These are phyloP conservation scores for Rotaria macrura DNA, from an alignment of 2,888 invertebrate genomes.

Conservation along the genomic window DNA sequence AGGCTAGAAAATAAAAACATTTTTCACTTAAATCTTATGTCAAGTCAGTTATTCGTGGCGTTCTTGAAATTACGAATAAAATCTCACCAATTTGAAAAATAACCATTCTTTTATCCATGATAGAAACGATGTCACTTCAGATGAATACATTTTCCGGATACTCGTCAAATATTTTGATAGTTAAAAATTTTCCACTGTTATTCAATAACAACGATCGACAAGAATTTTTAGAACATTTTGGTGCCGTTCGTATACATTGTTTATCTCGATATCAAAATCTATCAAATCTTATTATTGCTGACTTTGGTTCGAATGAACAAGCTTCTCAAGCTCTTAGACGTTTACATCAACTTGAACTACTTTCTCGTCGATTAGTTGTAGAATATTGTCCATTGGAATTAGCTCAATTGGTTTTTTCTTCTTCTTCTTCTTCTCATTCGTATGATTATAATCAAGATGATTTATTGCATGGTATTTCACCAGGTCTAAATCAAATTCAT, in stretches of 20 bases:
- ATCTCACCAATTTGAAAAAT: too few relatives aligned
- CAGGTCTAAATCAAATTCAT: background rate
- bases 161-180: background rate
- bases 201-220: slow-evolving; percentile 19
- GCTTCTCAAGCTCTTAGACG: background rate
- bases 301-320: background rate
- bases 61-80: too few relatives aligned
- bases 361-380: background rate
- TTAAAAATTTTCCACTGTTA: background rate
- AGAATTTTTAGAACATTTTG: slow-evolving; percentile 18
- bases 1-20: too few relatives aligned
- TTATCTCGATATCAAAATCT: background rate
- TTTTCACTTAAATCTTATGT: too few relatives aligned
- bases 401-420: background rate
- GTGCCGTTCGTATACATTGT: background rate
- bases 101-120: too few relatives aligned
- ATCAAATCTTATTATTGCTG: background rate
- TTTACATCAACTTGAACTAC: slow-evolving; percentile 9
- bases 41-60: too few relatives aligned
- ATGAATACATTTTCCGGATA: background rate
- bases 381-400: slow-evolving; percentile 7
- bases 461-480: slow-evolving; percentile 1
- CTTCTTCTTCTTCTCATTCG: background rate
- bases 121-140: background rate
- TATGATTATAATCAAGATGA: background rate